Percentiles rank a stretch among this genome's conserved stretches.
phyloP scores from a whole-genome alignment of 2,113 vertebrate genomes.

The Campylorhamphus procurvoides region DNA sequence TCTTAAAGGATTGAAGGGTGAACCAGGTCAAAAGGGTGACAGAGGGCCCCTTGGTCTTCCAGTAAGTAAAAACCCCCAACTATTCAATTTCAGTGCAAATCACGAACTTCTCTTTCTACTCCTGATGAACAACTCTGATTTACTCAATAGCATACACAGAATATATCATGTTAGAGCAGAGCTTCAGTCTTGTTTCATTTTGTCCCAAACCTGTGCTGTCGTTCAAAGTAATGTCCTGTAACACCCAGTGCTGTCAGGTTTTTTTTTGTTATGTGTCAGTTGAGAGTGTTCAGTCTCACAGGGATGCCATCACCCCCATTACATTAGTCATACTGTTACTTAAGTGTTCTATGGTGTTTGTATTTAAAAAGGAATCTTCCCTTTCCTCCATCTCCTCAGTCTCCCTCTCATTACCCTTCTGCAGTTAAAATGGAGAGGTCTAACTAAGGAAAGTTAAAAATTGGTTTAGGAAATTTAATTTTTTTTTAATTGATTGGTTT shows the following conservation, averaged over 20 bases:
- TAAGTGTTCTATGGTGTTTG: conserved; percentile 53
- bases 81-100: conserved; percentile 77
- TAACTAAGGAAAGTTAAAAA: background rate
- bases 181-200: conserved; percentile 23
- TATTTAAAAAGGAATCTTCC: background rate
- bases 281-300: conserved; percentile 14
- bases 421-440: background rate
- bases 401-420: background rate
- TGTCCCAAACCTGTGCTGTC: background rate
- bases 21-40: conserved; percentile 97
- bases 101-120: conserved; percentile 70
- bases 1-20: conserved; percentile 94
- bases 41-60: conserved; percentile 98
- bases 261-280: conserved; percentile 28
- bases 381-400: background rate
- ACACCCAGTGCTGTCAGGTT: background rate
- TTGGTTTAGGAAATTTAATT: background rate
- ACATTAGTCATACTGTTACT: conserved; percentile 16
- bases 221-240: background rate
- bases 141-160: conserved; percentile 34
- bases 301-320: conserved; percentile 6
- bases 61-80: conserved; percentile 87
- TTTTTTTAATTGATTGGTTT: background rate
- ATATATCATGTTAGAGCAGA: conserved; percentile 1
- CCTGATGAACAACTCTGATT: conserved; percentile 63